Evolutionary conservation across 2,797 vertebrate species (phyloP), one percentile per base, ranked within the genome.

Genomic region (Crocidura indochinensis): DNA sequence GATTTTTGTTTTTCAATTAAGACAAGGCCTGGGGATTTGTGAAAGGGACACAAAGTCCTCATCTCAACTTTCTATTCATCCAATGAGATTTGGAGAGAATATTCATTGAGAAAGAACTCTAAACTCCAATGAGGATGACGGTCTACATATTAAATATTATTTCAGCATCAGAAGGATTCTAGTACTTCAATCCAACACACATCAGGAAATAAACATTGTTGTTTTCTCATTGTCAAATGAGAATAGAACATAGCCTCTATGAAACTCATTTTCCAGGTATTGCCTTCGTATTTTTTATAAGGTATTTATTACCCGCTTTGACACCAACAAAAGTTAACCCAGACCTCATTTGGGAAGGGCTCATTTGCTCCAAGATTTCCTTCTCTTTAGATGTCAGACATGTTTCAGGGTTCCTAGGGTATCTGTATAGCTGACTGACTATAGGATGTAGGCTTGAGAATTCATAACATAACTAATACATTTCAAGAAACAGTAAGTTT

Each of bases 11-110:
- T 65, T 22, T 78, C 11, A 62, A 14, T 44, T 47, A 75, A 86
- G 77, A 22, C 26, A 26, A 86, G 56, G 31, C 10, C 24, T 62
- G 27, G 19, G 8, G 7, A 10, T 80, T 82, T 88, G 75, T 92
- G 68, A 38, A 69, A 47, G 44, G 6, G 15, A 64, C 10, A 47
- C 6, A 44, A 83, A 64, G 20, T 12, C 19, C 60, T 80, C 11
- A 24, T 51, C 85, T 91, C 78, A 74, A 65, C 27, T 84, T 87
- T 86, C 51, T 77, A 27, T 77, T 88, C 24, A 46, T 82, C 84
- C 62, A 29, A 86, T 47, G 47, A 72, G 29, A 6, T 19, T 87
- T 78, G 26, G 62, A 75, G 38, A 51, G 49, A 51, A 44, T 2
- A 74, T 11, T n/a, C 29, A n/a, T 49, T 89, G 53, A 86, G 27